phyloP scores from a whole-genome alignment of 1,140 invertebrate genomes.

The Tachypleus tridentatus region DNA sequence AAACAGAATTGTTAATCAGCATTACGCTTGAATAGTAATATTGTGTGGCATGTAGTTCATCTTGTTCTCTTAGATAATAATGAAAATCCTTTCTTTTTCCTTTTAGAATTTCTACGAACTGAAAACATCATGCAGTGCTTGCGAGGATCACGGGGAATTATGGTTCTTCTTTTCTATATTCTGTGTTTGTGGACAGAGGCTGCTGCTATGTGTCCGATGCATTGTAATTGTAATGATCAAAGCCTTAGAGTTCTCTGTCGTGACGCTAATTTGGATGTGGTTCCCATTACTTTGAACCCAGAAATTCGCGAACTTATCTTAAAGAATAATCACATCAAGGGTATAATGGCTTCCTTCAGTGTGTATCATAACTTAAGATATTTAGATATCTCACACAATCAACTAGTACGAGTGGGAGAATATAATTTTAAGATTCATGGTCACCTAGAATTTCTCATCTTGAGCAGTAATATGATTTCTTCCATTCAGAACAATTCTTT shows the following conservation, averaged over 20 bases:
- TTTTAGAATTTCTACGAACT: too few species aligned
- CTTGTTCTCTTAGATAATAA: too few species aligned
- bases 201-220: conserved; percentile 44
- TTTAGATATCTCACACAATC: conserved; percentile 70
- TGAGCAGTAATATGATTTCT: conserved; percentile 21
- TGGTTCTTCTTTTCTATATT: conserved; percentile 16
- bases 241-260: conserved; percentile 74
- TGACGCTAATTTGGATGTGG: conserved; percentile 67
- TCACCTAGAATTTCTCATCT: conserved; percentile 42
- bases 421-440: conserved; percentile 61
- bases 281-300: conserved; percentile 82
- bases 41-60: too few species aligned
- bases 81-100: too few species aligned
- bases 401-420: conserved; percentile 53
- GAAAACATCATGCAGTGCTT: conserved; percentile 9
- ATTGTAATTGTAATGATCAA: conserved; percentile 74
- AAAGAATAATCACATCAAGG: conserved; percentile 71
- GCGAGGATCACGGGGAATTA: conserved; percentile 10
- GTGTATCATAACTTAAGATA: conserved; percentile 73
- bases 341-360: conserved; percentile 69
- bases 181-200: conserved; percentile 3
- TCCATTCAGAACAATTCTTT: conserved; percentile 54
- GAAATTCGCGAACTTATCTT: conserved; percentile 70
- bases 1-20: too few species aligned
- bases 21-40: too few species aligned